A percentile compares a stretch with the other conserved stretches of the same genome.
Evolutionary conservation across 2,113 vertebrate genomes (phyloP).

Genomic region (Brachionichthys hirsutus): DNA sequence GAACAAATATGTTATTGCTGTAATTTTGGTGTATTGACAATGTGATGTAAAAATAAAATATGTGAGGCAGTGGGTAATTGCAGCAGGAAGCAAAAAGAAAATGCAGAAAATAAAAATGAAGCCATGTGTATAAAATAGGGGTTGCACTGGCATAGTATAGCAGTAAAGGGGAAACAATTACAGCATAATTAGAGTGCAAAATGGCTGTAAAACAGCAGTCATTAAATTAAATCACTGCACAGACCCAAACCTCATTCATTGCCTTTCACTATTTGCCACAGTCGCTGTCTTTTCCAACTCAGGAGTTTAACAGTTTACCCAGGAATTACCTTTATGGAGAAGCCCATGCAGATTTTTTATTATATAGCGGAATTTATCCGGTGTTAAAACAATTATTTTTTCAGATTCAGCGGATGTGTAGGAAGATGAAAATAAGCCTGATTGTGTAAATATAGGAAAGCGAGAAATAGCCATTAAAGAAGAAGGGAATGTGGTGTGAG

Average conservation of each 20-base stretch:
- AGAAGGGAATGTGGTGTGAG: conserved; percentile 11
- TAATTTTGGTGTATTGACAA: background rate
- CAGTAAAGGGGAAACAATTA: conserved; percentile 47
- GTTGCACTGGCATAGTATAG: background rate
- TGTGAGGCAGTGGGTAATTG: background rate
- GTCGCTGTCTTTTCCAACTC: conserved; percentile 56
- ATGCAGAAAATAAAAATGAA: conserved; percentile 8
- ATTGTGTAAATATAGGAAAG: conserved; percentile 9
- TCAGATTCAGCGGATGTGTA: conserved; percentile 21
- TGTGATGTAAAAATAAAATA: background rate
- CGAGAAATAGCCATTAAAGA: conserved; percentile 9
- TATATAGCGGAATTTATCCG: conserved; percentile 57
- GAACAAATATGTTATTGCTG: background rate
- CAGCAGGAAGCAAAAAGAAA: conserved; percentile 3
- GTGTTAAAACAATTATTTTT: conserved; percentile 45
- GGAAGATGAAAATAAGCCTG: conserved; percentile 5
- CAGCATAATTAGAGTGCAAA: conserved; percentile 33
- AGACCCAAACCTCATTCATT: conserved; percentile 40
- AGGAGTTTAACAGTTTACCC: conserved; percentile 53
- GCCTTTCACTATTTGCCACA: conserved; percentile 38
- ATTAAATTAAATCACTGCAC: conserved; percentile 46
- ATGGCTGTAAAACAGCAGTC: conserved; percentile 39
- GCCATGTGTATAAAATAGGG: conserved; percentile 4
- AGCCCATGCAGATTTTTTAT: conserved; percentile 41
- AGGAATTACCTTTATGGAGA: conserved; percentile 48